Evolutionary conservation across 2,113 vertebrate genomes (phyloP).

Genomic region (Electrona antarctica): DNA sequence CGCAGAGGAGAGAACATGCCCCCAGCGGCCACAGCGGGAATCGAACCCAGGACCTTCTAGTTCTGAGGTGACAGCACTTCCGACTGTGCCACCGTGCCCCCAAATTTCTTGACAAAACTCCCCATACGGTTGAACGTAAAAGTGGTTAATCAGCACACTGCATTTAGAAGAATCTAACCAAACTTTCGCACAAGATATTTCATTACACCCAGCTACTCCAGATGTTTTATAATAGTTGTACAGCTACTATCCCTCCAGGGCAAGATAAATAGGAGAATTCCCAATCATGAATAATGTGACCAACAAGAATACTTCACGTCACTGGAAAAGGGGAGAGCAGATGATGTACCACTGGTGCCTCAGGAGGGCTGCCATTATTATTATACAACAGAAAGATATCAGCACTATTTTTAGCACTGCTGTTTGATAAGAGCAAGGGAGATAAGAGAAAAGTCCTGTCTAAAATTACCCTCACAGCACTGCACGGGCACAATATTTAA

Average conservation of each 20-base stretch:
- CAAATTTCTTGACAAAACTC: too few species aligned
- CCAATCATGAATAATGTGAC: conserved; percentile 14
- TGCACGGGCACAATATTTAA: neutral
- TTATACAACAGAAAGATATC: conserved; percentile 44
- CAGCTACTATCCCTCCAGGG: conserved; percentile 8
- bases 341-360: conserved; percentile 14
- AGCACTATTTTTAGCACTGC: conserved; percentile 56
- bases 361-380: conserved; percentile 30
- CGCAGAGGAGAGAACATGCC: too few species aligned
- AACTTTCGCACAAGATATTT: too few species aligned
- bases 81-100: too few species aligned
- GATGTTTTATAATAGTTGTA: conserved; percentile 14
- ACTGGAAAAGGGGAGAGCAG: conserved; percentile 26
- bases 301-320: conserved; percentile 5
- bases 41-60: too few species aligned
- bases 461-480: conserved; percentile 25
- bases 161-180: neutral
- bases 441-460: conserved; percentile 35
- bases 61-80: too few species aligned
- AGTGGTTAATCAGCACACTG: neutral
- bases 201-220: neutral
- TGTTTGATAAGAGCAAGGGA: conserved; percentile 41
- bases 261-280: conserved; percentile 5
- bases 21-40: too few species aligned
- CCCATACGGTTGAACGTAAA: neutral